Percentiles rank a stretch among this genome's conserved stretches.
Evolutionary conservation across 2,113 vertebrate genomes (phyloP).

Genomic region (Diadophis punctatus): DNA sequence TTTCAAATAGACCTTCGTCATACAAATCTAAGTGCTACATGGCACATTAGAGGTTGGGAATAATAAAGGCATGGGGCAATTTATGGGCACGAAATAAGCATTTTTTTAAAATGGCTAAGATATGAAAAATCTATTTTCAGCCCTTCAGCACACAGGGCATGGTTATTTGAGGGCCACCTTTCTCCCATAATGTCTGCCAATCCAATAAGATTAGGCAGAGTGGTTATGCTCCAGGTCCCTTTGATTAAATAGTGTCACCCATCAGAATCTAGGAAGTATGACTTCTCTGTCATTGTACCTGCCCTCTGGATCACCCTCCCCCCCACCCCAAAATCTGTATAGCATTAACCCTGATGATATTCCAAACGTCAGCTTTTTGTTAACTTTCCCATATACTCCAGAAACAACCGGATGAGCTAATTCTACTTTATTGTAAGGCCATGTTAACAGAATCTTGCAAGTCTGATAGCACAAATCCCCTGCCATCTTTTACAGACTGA

Average conservation of each 20-base stretch:
- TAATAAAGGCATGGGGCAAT: background rate
- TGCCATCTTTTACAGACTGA: background rate
- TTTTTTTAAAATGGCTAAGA: background rate
- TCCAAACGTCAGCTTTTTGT: background rate
- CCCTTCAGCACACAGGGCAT: background rate
- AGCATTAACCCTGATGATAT: background rate
- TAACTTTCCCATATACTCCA: background rate
- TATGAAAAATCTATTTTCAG: background rate
- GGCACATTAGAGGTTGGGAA: background rate
- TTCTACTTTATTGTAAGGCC: background rate
- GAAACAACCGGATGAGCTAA: background rate
- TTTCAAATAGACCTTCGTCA: background rate
- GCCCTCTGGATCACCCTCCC: background rate
- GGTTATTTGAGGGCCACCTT: background rate
- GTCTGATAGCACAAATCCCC: background rate
- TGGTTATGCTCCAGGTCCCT: background rate
- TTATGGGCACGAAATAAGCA: no score
- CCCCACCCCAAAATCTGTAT: background rate
- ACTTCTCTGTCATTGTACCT: background rate
- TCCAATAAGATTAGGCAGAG: background rate
- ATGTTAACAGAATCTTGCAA: background rate
- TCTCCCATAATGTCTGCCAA: background rate
- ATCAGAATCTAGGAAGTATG: background rate
- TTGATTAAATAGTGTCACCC: background rate
- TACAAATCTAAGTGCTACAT: background rate